Base-by-base conservation (phyloP, 2,797 vertebrate species). In the Sebastes cheni region DNA sequence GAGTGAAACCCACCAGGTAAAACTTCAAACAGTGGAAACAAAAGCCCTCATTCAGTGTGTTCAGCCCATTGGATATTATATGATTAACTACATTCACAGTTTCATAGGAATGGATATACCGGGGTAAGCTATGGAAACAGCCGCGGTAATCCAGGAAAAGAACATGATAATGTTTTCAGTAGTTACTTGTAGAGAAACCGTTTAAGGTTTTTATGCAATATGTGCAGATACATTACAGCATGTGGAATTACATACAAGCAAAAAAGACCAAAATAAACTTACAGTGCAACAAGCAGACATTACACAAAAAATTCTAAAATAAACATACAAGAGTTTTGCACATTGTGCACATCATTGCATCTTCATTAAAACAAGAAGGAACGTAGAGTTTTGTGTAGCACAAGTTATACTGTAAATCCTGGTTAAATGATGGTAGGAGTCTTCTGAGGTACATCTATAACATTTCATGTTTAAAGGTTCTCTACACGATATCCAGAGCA, bases 21-120 rank as follows among this genome's bases (percentile, higher is more conserved):
- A 82, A 72, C 86, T 72, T 81, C 65, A 86, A 79, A 77, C 65
- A 73, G 34, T 22, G 67, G n/a, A 84, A 74, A 86, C 73, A 87
- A 84, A 84, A 86, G 79, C 22, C 67, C 29, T 64, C 74, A 64
- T 83, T 85, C 75, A 80, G 64, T 74, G 67, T 4, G 11, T 18
- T 14, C 69, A 74, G 82, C n/a, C 23, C 59, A 18, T 29, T 13
- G 54, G 52, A 84, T 76, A 36, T 72, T 52, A 60, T 54, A 67
- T 23, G 69, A 79, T 72, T 68, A 83, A 60, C 67, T 56, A n/a
- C 27, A 13, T 58, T 77, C 16, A 81, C 61, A 52, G 32, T 71
- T 75, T 82, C 52, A 69, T 74, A 65, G 69, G 20, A 85, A 50
- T 46, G 59, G 73, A 67, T 59, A 80, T 42, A 29, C 25, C 2